Base-by-base conservation (phyloP, 2,113 vertebrate genomes). In the Mirza zaza region DNA sequence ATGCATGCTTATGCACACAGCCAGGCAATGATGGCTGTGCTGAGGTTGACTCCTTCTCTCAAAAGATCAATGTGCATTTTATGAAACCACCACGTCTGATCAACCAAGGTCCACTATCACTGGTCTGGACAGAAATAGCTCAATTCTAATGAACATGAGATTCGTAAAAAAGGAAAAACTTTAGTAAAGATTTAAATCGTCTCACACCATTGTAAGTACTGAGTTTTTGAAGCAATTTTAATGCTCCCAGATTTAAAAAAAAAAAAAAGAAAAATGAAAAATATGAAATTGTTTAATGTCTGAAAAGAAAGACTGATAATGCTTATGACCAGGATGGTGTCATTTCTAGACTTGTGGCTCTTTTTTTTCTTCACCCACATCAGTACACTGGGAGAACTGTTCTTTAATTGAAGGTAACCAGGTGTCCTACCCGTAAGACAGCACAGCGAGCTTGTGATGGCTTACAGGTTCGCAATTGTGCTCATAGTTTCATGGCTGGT, bases 11-110 rank as follows among this genome's bases (percentile, higher is more conserved):
- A 45, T 45, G 15, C 52, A 52, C 52, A 17, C 52, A 17, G 52
- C 18, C 1, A 11, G 13, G 13, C 20, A 8, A 0, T 17, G 14
- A 25, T 1, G 39, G 14, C 36, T 48, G 32, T 12, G 18, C 57
- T 32, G 57, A 84, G 75, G 6, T 18, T 42, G 12, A 5, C 23
- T 2, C 25, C 6, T 50, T 12, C 32, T n/a, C 61, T 34, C 34
- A 6, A 75, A 39, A 45, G 21, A 50, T n/a, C 17, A 3, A 2
- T 4, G 32, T 45, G 48, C 23, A 9, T 59, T 15, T 79, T 36
- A 52, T 12, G 48, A 55, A 87, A 5, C 48, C 34, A 70, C 8
- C 39, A 4, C 1, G 0, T 32, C 63, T 42, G 18, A 4, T 75
- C 76, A 50, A 21, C 92, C 42, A 7, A 79, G 32, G 29, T 48